Evolutionary conservation across 2,797 vertebrate genomes (phyloP).

Genomic region (Lacerta agilis): DNA sequence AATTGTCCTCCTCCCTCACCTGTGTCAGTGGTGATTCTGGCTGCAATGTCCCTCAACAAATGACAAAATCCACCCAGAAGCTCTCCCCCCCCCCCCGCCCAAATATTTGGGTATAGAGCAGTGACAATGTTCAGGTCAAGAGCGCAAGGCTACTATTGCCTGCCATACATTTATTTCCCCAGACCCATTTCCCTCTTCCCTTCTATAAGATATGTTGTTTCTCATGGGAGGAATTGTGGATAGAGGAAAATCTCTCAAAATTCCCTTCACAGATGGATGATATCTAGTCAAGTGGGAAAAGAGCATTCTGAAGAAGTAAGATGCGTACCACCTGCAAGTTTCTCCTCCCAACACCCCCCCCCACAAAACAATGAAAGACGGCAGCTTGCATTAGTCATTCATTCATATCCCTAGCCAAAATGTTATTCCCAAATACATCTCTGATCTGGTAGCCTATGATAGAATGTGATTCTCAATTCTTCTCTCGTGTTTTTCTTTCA

Average conservation of each 20-base stretch:
- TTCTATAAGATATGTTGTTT: not conserved
- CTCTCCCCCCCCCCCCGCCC: no score
- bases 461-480: accelerated
- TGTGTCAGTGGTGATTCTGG: no score
- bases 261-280: not conserved
- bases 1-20: no score
- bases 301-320: not conserved
- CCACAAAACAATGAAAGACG: not conserved
- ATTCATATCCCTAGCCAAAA: not conserved
- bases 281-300: not conserved
- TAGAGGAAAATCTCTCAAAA: not conserved
- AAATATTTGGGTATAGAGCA: not conserved
- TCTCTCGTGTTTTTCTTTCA: not conserved
- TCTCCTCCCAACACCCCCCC: not conserved
- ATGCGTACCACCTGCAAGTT: not conserved
- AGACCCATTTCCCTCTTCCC: not conserved
- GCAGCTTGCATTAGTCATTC: not conserved
- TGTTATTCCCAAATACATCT: not conserved
- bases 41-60: no score
- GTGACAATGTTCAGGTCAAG: not conserved
- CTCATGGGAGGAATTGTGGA: not conserved
- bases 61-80: no score
- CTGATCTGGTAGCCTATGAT: not conserved
- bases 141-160: not conserved
- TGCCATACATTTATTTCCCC: not conserved